Conservation (phyloP, 2,113 vertebrate species). For the Vulpes vulpes region DNA sequence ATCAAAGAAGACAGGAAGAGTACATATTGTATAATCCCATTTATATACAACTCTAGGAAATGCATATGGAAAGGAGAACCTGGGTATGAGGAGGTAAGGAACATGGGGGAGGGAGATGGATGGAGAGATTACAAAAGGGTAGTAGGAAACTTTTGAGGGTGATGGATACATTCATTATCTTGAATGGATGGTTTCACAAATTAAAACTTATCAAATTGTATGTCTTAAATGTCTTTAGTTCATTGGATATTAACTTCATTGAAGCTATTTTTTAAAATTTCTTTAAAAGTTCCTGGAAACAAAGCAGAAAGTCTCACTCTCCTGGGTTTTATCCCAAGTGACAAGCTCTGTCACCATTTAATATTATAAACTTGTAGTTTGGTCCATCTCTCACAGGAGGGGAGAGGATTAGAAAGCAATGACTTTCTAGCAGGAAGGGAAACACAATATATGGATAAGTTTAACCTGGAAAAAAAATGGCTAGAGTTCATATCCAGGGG, state of each 20-base stretch:
- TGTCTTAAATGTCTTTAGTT: neutral
- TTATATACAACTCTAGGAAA: neutral
- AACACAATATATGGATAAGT: neutral
- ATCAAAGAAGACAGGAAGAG: neutral
- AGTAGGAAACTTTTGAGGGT: neutral
- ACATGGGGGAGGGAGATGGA: neutral
- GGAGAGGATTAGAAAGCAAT: neutral
- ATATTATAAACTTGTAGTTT: neutral
- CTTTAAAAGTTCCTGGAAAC: neutral
- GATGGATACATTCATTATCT: neutral
- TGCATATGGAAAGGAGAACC: neutral
- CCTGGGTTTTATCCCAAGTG: neutral
- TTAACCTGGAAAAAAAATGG: neutral
- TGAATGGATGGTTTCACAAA: neutral
- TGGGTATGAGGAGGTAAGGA: neutral
- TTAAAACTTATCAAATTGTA: slow-evolving; percentile 51
- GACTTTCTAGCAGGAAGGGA: neutral
- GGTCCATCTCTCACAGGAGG: neutral
- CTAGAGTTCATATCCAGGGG: neutral
- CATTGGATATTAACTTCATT: neutral
- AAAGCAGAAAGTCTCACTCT: neutral
- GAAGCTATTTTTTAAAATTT: neutral
- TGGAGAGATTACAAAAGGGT: neutral
- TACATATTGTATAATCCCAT: neutral
- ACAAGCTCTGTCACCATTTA: neutral